Base-by-base conservation (phyloP, 2,888 invertebrate genomes). In the Exocentrus adspersus region DNA sequence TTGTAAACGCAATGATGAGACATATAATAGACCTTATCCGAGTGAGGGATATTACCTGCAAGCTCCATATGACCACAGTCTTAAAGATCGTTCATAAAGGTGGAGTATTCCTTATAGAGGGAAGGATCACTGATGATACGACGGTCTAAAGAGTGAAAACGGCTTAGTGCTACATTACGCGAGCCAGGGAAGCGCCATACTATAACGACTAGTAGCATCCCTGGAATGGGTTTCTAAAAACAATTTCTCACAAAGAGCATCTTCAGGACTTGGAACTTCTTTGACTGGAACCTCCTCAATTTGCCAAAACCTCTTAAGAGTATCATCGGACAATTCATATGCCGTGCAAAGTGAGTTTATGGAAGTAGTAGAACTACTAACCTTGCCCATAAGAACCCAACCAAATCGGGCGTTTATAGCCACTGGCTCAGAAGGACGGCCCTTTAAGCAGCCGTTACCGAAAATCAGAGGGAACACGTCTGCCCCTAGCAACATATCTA, bases 381-480 rank as follows among this genome's bases (percentile, higher is more conserved):
- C 17, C 9, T 1, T 43, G 7, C 21, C 46, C 20, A 20, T 21
- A 12, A 46, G 7, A 19, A 21, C 12, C 46, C 21, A 46, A 7
- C 46, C 52, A 19, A 20, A 52, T 19, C 10, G 14, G 1, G 32
- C 32, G 32, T 51, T 51, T 32, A 51, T 30, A 19, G 52, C 52
- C 3, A 20, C 12, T 24, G 52, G 52, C 24, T 50, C 24, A 50
- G 21, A n/a, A 16, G 50, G 4, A 6, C 17, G n/a, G 21, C 50
- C 24, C 2, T 12, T 6, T 16, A 52, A 12, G n/a, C 32, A 20
- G 1, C 32, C 52, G 2, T 14, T 4, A 5, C n/a, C 10, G 17
- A 30, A 32, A 32, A 52, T 52, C 17, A n/a, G 17, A n/a, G 52
- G 41, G 17, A 37, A 52, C 10, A 37, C 52, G 32, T 52, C 52